Base-by-base conservation (phyloP, 2,113 vertebrate genomes). In the Drymodes brunneopygia region DNA sequence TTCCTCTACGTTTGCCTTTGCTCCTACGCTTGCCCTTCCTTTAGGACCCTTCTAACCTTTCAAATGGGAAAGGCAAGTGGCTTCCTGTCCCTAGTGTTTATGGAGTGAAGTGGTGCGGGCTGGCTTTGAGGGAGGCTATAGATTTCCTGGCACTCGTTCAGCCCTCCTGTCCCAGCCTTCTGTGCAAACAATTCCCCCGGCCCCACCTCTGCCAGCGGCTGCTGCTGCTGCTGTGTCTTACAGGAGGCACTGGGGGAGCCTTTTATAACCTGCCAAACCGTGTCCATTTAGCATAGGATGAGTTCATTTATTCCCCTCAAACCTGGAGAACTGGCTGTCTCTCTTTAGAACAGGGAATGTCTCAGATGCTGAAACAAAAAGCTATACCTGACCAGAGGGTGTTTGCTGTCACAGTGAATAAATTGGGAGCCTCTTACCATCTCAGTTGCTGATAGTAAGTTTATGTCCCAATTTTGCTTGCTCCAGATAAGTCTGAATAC, bases 1-100 rank as follows among this genome's bases (percentile, higher is more conserved):
- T 97, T 96, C 95, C 96, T 92, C 92, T 94, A 25, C n/a, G 61
- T 92, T 96, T 90, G 91, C 88, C 90, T 91, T 58, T 85, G 90
- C 88, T 95, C 94, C 88, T 96, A 91, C 80, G 51, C 94, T 92
- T 95, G 95, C 88, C 92, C 95, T 97, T 97, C 97, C 96, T 96
- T 89, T 93, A 93, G 62, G 92, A 92, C 86, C 80, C 83, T 94
- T 88, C 86, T 96, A 92, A 95, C 92, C 97, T 97, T 95, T 96
- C 86, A 88, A 74, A 96, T 88, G 81, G 88, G 89, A 95, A 96
- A 95, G 91, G 88, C 95, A 85, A 95, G 92, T 73, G 75, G 65
- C 95, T 97, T 97, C 97, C 97, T 97, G 94, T 61, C 67, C 83
- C 73, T 64, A 15, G 0, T 94, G 91, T 94, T 96, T 95, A 70